phyloP scores from a whole-genome alignment of 2,113 vertebrate genomes.

The Labeo catla region DNA sequence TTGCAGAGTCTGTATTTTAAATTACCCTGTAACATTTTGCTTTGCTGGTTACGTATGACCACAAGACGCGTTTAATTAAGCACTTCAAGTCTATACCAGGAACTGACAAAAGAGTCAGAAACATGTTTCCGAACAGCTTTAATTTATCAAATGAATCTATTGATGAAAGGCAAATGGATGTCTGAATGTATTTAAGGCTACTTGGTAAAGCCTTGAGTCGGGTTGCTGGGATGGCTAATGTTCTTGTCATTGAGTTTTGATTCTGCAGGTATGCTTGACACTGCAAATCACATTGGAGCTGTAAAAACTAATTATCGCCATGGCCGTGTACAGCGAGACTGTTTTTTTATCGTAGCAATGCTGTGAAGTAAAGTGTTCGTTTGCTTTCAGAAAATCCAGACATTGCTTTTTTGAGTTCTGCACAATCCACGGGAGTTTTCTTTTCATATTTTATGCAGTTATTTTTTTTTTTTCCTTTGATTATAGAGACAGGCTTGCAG shows the following conservation, averaged over 20 bases:
- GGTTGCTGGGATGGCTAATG: not conserved
- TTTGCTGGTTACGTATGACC: not conserved
- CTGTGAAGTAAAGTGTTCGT: not conserved
- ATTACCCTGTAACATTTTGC: not conserved
- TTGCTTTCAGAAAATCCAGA: not conserved
- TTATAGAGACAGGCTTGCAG: not conserved
- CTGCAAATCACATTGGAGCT: not conserved
- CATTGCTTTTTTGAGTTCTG: not conserved
- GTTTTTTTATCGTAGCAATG: not conserved
- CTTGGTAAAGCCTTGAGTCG: not conserved
- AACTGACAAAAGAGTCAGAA: not conserved
- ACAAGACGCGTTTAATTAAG: not conserved
- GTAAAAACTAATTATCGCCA: conserved; percentile 20
- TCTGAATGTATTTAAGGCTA: not conserved
- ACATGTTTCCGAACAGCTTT: not conserved
- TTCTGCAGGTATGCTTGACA: not conserved
- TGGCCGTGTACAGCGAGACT: not conserved
- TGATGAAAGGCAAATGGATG: conserved; percentile 1
- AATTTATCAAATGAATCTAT: not conserved
- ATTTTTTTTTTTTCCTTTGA: not conserved
- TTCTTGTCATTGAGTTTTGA: not conserved
- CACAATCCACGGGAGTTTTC: not conserved
- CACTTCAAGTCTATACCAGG: not conserved
- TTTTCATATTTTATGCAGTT: not conserved
- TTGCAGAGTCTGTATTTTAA: not conserved